A percentile compares a stretch with the other conserved stretches of the same genome.
Evolutionary conservation across 2,113 vertebrate species (phyloP).

Genomic region (Rhinolophus sinicus): DNA sequence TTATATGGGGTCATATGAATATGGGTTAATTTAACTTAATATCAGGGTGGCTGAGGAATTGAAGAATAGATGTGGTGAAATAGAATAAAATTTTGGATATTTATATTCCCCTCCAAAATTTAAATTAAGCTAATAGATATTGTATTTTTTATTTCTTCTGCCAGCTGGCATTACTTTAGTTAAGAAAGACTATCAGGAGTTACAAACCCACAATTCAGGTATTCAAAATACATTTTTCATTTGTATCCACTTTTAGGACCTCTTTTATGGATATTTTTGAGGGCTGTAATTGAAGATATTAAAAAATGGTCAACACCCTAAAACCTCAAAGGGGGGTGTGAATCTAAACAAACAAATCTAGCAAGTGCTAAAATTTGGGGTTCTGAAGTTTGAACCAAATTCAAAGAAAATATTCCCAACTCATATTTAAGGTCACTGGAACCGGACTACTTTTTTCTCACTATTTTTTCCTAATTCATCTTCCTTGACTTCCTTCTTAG

Average conservation of each 20-base stretch:
- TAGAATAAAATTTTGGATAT: neutral
- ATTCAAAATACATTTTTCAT: neutral
- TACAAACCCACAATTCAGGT: neutral
- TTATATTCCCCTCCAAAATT: neutral
- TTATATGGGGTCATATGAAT: neutral
- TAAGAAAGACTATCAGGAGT: neutral
- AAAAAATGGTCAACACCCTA: neutral
- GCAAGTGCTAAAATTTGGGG: neutral
- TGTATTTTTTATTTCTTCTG: neutral
- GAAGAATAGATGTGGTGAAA: neutral
- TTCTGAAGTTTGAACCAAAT: neutral
- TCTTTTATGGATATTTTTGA: neutral
- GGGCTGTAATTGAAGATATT: neutral
- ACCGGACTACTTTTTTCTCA: neutral
- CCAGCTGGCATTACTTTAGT: neutral
- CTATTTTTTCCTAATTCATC: neutral
- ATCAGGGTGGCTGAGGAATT: neutral
- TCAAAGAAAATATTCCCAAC: neutral
- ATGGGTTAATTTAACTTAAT: neutral
- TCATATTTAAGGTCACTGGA: neutral
- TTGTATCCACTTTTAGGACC: neutral
- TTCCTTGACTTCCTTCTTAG: neutral
- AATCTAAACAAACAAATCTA: neutral
- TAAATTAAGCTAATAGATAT: neutral
- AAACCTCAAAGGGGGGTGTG: neutral